These are phyloP conservation scores for Baryphthengus martii DNA, from an alignment of 2,113 vertebrate species.

Conservation along the genomic window DNA sequence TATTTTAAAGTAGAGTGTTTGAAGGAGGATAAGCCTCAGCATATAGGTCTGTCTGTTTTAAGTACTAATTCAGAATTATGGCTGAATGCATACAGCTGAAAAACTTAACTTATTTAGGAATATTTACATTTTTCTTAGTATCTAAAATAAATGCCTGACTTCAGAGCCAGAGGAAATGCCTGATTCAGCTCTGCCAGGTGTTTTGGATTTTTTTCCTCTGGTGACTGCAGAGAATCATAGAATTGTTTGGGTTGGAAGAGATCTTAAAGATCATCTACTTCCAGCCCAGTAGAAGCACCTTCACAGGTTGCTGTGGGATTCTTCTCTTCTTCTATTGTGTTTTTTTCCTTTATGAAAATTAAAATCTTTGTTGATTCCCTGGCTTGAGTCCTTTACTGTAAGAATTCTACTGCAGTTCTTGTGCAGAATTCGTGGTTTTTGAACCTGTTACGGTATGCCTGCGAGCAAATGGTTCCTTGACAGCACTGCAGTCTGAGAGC, in stretches of 20 bases:
- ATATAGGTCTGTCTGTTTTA: not conserved
- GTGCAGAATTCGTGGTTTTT: not conserved
- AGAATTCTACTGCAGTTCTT: not conserved
- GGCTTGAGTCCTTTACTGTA: not conserved
- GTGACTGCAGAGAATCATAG: not conserved
- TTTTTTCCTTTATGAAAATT: not conserved
- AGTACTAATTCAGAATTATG: not conserved
- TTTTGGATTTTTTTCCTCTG: not conserved
- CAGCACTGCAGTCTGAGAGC: not conserved
- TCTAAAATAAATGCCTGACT: not conserved
- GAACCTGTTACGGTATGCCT: not conserved
- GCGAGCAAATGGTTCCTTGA: not conserved
- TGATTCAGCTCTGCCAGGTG: not conserved
- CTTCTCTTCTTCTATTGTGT: not conserved
- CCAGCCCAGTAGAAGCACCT: not conserved
- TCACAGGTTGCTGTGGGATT: not conserved
- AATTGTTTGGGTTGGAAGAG: not conserved
- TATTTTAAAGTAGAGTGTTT: not conserved
- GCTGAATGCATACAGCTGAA: not conserved
- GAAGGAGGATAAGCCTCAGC: not conserved
- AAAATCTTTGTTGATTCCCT: not conserved
- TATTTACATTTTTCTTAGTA: not conserved
- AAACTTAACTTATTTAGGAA: not conserved
- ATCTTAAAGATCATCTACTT: not conserved
- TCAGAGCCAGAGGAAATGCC: not conserved